Base-by-base conservation (phyloP, 1,140 invertebrate genomes). In the Musca domestica region DNA sequence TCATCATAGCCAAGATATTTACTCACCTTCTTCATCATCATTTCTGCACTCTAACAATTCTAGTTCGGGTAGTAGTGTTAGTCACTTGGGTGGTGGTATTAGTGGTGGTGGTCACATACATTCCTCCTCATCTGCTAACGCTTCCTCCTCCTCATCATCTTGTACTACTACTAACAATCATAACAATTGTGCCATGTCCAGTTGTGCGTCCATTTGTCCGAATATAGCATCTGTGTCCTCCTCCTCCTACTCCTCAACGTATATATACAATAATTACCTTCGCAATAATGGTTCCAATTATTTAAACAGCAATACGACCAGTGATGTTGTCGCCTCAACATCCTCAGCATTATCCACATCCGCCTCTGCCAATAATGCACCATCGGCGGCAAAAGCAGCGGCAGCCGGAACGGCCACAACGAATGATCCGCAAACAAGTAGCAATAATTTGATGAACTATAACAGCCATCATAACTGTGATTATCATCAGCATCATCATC, bases 401-500 rank as follows among this genome's bases (percentile, higher is more conserved):
- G 46, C 70, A 46, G 41, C 64, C 20, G 41, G 34, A 17, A 56
- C 22, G 27, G n/a, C 49, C 46, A 27, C 61, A 64, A 41, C 64
- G 34, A 61, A 47, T 27, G 67, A 46, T 47, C 15, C 3, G 20
- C 17, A 46, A 46, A 69, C 4, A 54, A 61, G 58, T 25, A 71
- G 27, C 20, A 67, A 54, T 58, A 67, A 56, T 56, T 34, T 48
- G 17, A 46, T 47, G 22, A 58, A 66, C 64, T 41, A 41, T 41
- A 66, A 54, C 71, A 73, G 71, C 67, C 69, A 72, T 70, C 73
- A 74, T 67, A 80, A 79, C 78, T 81, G 78, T 81, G 78, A 81
- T 81, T 79, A 76, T 69, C 72, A 76, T 46, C 72, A 71, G 3
- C 27, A 41, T 41, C 34, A 81, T 81, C 78, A 76, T 67, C 72